Evolutionary conservation across 2,888 invertebrate genomes (phyloP), one percentile per base, ranked within the genome.

Genomic region (Acronicta psi): DNA sequence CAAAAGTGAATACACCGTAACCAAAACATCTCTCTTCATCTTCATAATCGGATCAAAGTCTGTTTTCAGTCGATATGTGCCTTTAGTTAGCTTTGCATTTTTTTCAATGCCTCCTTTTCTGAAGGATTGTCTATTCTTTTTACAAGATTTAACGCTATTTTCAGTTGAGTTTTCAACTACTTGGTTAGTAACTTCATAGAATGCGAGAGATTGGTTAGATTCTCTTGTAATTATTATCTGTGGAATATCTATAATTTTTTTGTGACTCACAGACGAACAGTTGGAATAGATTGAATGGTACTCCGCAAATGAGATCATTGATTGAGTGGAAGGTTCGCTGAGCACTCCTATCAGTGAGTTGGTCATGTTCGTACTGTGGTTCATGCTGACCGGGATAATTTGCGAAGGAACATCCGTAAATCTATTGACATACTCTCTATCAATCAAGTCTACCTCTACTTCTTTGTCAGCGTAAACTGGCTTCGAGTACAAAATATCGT

Each of bases 1-100:
- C 52, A 94, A 79, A 73, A 93, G 82, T 5, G 93, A 93, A 78
- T 94, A 94, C 45, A 93, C 74, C 3, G 92, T 91, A 14, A 94
- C 90, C 58, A 94, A 77, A 66, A 93, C 79, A 75, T 93, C 91
- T 65, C 91, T 84, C 74, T 94, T 94, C 60, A 92, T 82, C 80
- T 86, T 91, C 50, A 92, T 63, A 36, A 84, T 51, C 2, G 85
- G 80, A 63, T 92, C 90, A 53, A 79, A 81, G 20, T 84, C 77
- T 1, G 74, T 65, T 41, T 72, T 67, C 9, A 69, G 47, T 50
- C 55, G 42, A 47, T 46, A 68, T 43, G 63, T 61, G 23, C 29
- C 54, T 47, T 61, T 73, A 16, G 55, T 47, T 25, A 58, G 20
- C 44, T 69, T 74, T 38, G 47, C 55, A 20, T 44, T 50, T 52